Evolutionary conservation across 1,140 invertebrate genomes (phyloP).

Genomic region (Drosophila burlai): DNA sequence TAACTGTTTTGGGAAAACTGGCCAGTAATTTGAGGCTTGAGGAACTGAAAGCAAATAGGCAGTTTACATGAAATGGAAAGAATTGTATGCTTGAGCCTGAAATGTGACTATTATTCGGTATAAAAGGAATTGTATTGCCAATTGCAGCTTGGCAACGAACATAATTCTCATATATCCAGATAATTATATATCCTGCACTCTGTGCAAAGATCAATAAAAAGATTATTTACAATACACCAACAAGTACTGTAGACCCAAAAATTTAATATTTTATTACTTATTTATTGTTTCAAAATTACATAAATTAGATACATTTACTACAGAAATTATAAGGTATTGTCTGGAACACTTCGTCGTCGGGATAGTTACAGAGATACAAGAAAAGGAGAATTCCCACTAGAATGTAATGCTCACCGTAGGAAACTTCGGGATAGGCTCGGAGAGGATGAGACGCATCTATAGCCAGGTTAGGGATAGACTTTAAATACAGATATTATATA

Average conservation of each 20-base stretch:
- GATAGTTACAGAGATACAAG: too few species aligned
- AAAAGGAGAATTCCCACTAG: not conserved
- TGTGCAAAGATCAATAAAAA: not conserved
- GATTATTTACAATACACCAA: not conserved
- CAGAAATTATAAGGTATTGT: not conserved
- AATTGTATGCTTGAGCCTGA: not conserved
- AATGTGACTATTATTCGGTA: not conserved
- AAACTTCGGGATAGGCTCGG: not conserved
- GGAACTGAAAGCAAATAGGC: not conserved
- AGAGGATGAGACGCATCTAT: too few species aligned
- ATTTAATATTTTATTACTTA: too few species aligned
- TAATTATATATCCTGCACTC: not conserved
- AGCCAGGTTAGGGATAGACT: too few species aligned
- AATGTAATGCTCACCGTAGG: not conserved
- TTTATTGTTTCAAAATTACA: too few species aligned
- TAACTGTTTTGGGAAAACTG: slow-evolving; percentile 16
- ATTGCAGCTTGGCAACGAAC: not conserved
- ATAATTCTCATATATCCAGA: not conserved
- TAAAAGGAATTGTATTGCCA: not conserved
- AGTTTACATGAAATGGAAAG: not conserved
- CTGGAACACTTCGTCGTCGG: too few species aligned
- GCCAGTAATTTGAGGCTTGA: slow-evolving; percentile 14
- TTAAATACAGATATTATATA: too few species aligned
- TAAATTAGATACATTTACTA: too few species aligned
- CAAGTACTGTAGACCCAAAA: too few species aligned